phyloP scores from a whole-genome alignment of 2,113 vertebrate genomes.

The Aphyosemion australe region DNA sequence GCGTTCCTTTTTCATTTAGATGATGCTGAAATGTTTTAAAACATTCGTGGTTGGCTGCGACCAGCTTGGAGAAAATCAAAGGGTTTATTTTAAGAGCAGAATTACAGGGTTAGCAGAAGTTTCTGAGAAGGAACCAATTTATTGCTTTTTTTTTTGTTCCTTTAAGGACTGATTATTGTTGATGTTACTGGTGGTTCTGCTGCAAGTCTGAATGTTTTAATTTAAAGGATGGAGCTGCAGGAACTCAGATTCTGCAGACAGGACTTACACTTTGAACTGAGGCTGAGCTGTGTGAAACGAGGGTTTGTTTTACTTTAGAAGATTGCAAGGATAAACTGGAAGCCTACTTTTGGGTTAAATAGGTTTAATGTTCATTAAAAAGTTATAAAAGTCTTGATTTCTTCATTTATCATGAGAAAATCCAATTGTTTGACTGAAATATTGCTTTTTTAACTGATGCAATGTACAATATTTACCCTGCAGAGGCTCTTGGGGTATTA shows the following conservation, averaged over 20 bases:
- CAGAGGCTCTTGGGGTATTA: no score
- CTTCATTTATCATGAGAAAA: no score
- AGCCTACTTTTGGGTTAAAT: no score
- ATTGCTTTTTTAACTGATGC: no score
- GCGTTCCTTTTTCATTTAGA: constrained; percentile 7
- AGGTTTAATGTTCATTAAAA: no score
- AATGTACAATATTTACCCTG: no score
- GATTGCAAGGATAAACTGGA: no score
- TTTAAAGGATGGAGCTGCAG: not conserved
- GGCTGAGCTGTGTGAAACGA: no score
- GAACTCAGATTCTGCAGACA: not conserved
- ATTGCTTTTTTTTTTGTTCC: not conserved
- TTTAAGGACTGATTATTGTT: no score
- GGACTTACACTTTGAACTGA: not conserved
- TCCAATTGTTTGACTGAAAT: no score
- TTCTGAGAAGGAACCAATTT: not conserved
- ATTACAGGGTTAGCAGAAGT: constrained; percentile 2
- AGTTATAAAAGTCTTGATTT: no score
- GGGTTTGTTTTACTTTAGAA: no score
- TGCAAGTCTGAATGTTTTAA: constrained; percentile 21
- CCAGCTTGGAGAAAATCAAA: constrained; percentile 17
- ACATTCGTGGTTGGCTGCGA: not conserved
- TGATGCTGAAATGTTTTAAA: not conserved
- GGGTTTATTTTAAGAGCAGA: constrained; percentile 4
- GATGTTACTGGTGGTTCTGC: constrained; percentile 10